Evolutionary conservation across 2,797 vertebrate species (phyloP), one percentile per base, ranked within the genome.

Genomic region (Ispidina lecontei): DNA sequence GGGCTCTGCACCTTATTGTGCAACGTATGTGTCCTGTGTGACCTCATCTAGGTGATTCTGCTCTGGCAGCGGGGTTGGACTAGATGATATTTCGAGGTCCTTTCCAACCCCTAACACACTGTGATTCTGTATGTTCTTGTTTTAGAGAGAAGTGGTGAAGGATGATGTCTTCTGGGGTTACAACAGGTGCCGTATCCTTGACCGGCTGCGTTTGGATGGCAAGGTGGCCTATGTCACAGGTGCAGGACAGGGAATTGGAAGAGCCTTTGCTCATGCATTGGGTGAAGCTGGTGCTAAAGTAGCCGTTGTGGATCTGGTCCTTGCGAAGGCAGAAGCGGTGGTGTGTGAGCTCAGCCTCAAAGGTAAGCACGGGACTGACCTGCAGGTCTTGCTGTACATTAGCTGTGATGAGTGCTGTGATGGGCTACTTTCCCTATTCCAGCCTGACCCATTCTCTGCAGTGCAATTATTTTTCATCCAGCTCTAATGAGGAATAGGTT

Each of bases 211-310:
- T 7, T 91, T 98, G 60, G 98, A 98, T n/a, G 97, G 96, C 43
- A 97, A 97, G 94, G 98, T 98, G 59, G 98, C 98, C 41, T 98
- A 97, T 0, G 97, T 98, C 77, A 98, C 98, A 0, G 98, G 98
- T 0, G 98, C 94, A 5, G 98, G 98, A 22, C 98, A 98, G 86
- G 98, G 98, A 10, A 98, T 98, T 28, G 98, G 98, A 41, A 96
- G 98, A 86, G 98, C 96, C 6, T 98, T 98, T 19, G 98, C 98
- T 41, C 98, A 98, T 0, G 98, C 98, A 0, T 60, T 98, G 68
- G 98, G 98, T 7, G 98, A 98, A 90, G 98, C 98, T 0, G 98
- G 98, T 31, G 98, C 98, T 10, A 98, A 98, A 86, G 97, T 98
- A 12, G 98, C 97, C 0, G 87, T 98, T 4, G 96, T 98, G 23